Base-by-base conservation (phyloP, 2,113 vertebrate species). In the Gasterosteus aculeatus region DNA sequence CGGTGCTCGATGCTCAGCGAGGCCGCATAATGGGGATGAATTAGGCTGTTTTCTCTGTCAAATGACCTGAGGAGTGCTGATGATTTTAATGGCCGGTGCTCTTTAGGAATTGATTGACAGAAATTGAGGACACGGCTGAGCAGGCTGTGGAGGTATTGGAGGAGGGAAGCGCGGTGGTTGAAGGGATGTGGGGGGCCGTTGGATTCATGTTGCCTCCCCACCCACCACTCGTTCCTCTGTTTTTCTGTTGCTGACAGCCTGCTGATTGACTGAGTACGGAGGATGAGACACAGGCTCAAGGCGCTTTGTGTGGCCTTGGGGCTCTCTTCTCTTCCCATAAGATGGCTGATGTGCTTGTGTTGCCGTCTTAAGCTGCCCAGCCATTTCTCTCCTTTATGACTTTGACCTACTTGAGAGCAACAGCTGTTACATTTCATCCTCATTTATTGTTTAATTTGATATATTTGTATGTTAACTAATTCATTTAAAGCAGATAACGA, bases 21-120 rank as follows among this genome's bases (percentile, higher is more conserved):
- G 51, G 81, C 22, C 62, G 47, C 80, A 91, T 87, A 91, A 92
- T 88, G 82, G 85, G 68, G 38, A 82, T 89, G 79, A 90, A 93
- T 90, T 82, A 83, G 66, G 47, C 46, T 90, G 82, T 89, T 90
- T 90, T 87, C 75, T 84, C 71, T 87, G 87, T 88, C 72, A 86
- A 85, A 87, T 80, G 81, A 90, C 66, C 54, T 69, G 73, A 65
- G 83, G 87, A 81, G 78, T 8, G 65, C 65, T 82, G 85, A 31
- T 64, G 67, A 76, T 65, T 65, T 78, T 70, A 89, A 85, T 83
- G 86, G 72, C 77, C 53, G 69, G 26, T 78, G 85, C 49, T 91
- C 74, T 60, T 39, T 29, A 75, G 84, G 67, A 82, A 80, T 38
- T 91, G 90, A 91, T 88, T 53, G 90, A 93, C 88, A 85, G 75